Percentiles rank a stretch among this genome's conserved stretches.
phyloP scores from a whole-genome alignment of 2,888 invertebrate species.

The Encarsia formosa region DNA sequence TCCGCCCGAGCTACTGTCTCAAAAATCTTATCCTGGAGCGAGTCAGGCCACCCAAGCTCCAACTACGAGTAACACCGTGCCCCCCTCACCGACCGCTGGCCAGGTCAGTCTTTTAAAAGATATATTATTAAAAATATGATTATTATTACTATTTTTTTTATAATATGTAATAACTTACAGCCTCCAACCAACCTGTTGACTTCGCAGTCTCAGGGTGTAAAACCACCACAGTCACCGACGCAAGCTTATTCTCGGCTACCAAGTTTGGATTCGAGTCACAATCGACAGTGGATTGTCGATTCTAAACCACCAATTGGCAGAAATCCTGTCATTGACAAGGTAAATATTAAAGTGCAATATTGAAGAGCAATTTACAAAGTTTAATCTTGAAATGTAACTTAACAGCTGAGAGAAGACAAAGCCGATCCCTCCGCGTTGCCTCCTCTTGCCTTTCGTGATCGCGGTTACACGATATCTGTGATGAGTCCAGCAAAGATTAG shows the following conservation, averaged over 20 bases:
- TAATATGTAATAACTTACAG: slow-evolving; percentile 26
- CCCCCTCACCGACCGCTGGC: slow-evolving; percentile 52
- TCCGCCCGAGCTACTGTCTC: slow-evolving; percentile 52
- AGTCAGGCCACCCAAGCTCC: slow-evolving; percentile 45
- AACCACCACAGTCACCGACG: slow-evolving; percentile 65
- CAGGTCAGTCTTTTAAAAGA: slow-evolving; percentile 38
- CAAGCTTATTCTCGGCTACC: slow-evolving; percentile 57
- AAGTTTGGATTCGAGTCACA: slow-evolving; percentile 43
- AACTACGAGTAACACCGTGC: slow-evolving; percentile 50
- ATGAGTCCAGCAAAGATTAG: slow-evolving; percentile 66
- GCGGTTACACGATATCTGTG: slow-evolving; percentile 83
- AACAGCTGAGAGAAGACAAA: slow-evolving; percentile 44
- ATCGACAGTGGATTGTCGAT: slow-evolving; percentile 41
- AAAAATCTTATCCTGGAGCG: slow-evolving; percentile 54
- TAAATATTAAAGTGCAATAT: slow-evolving; percentile 28
- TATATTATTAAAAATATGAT: not conserved
- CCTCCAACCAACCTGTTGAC: slow-evolving; percentile 40
- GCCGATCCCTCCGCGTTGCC: slow-evolving; percentile 49
- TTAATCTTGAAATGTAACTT: slow-evolving; percentile 1
- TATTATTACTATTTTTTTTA: no score
- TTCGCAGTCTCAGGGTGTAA: slow-evolving; percentile 45
- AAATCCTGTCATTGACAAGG: slow-evolving; percentile 42
- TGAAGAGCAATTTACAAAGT: slow-evolving; percentile 1
- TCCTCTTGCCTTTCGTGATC: slow-evolving; percentile 54
- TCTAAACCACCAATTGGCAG: slow-evolving; percentile 47